A percentile compares a stretch with the other conserved stretches of the same genome.
Evolutionary conservation across 2,888 invertebrate species (phyloP).

Genomic region (Agelastica alni): DNA sequence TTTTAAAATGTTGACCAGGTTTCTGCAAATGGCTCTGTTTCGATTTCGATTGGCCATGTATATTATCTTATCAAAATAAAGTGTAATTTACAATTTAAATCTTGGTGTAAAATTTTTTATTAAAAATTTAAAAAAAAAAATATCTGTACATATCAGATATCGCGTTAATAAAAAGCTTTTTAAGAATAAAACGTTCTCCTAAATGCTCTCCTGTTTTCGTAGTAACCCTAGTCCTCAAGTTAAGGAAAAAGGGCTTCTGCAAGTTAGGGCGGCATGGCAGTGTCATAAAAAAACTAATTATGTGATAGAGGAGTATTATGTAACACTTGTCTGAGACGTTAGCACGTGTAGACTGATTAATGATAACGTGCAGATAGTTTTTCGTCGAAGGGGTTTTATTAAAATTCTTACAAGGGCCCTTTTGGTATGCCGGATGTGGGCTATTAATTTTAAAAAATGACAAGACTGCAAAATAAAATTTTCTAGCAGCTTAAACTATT

Average conservation of each 20-base stretch:
- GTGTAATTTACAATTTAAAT: too few relatives aligned
- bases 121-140: too few relatives aligned
- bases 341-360: constrained; percentile 41
- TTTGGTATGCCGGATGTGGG: background rate
- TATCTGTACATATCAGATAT: too few relatives aligned
- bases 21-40: too few relatives aligned
- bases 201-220: constrained; percentile 24
- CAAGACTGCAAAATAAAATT: too few relatives aligned
- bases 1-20: too few relatives aligned
- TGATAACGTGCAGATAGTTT: constrained; percentile 32
- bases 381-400: constrained; percentile 21
- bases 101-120: too few relatives aligned
- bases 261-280: constrained; percentile 27
- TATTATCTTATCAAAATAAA: too few relatives aligned
- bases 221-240: constrained; percentile 24
- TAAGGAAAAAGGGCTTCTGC: constrained; percentile 23
- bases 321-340: constrained; percentile 43
- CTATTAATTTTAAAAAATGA: constrained; percentile 1
- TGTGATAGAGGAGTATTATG: constrained; percentile 43
- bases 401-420: constrained; percentile 18
- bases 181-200: too few relatives aligned
- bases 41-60: too few relatives aligned
- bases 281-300: constrained; percentile 47
- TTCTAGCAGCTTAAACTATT: too few relatives aligned
- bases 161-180: too few relatives aligned